Evolutionary conservation across 2,113 vertebrate genomes (phyloP), one percentile per base, ranked within the genome.

Genomic region (Sialia sialis): DNA sequence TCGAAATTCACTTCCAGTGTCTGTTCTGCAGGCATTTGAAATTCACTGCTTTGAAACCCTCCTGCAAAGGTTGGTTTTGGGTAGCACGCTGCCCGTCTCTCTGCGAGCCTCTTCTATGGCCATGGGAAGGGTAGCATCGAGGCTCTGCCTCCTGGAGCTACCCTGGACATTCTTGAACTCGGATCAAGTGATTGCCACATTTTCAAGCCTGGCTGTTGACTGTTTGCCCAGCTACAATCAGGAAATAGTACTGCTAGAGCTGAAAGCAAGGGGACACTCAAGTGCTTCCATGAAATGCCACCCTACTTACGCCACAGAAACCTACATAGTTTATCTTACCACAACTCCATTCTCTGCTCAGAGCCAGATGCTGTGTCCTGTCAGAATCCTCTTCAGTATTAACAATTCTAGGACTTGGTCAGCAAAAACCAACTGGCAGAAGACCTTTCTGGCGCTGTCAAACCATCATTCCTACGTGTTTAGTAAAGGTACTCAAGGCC

Each of bases 301-400:
- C 26, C 38, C 30, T 52, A 25, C 27, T 66, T 22, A 46, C 3
- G 23, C 26, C 1, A 4, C 6, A 52, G 51, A 32, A 59, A 52
- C 4, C 25, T 68, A 9, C 14, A 46, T 29, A 68, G 16, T 82
- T 83, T 48, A 10, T 73, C 51, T 74, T 84, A 29, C 43, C 23
- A 21, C 21, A 6, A 0, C 23, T 69, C n/a, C 58, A 9, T 0
- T 0, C 48, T 54, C 48, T 56, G 20, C 67, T 48, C 29, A 13
- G 55, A 23, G 27, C 26, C 0, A 0, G 7, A 6, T 1, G 1
- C 26, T 23, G 2, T 75, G 59, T 13, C 17, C 34, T 77, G 21
- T 25, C 0, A 0, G 12, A 13, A 6, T 18, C 29, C 18, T 43
- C 44, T 69, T 90, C 66, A 38, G 27, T 4, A 1, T 30, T 32